Evolutionary conservation across 2,113 vertebrate genomes (phyloP), one percentile per base, ranked within the genome.

Genomic region (Rhabdornis inornatus): DNA sequence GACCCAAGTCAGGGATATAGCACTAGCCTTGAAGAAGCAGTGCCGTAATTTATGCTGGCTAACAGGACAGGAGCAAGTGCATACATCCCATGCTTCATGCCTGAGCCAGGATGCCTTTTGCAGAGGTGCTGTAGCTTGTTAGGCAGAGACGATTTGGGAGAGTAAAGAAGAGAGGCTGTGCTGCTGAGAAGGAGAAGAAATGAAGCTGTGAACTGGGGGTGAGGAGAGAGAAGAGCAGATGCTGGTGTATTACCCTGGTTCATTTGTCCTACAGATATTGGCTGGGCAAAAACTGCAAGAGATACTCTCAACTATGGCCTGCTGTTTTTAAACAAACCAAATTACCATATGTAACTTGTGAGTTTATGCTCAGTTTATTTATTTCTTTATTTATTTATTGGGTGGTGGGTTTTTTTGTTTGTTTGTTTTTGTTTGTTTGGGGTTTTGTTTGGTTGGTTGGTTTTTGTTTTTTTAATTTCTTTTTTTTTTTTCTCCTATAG

Each of bases 171-270:
- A 45, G 24, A 44, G 31, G 18, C 31, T 61, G 72, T 42, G 53
- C 71, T 83, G 63, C 76, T 72, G 60, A 79, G 72, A 53, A 45
- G 28, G 16, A 77, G 50, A 23, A 87, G 20, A 30, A 42, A 30
- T 0, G 0, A 1, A 44, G 55, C 50, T 2, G 1, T 1, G 4
- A 37, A 44, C 28, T 35, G 24, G 23, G n/a, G 5, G 1, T 63
- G 39, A 71, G 33, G 50, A 80, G 42, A 50, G 31, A 50, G 17
- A 35, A 25, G 8, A 57, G 39, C 40, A 53, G 31, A 16, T 76
- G 63, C n/a, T 52, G 52, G 10, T 72, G 5, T 23, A 35, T 42
- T 42, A 42, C 45, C 37, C 25, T 72, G 57, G 25, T 59, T 74
- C 59, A 5, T 55, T 53, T 10, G 28, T 85, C 53, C 31, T 71